Evolutionary conservation across 2,113 vertebrate species (phyloP).

Genomic region (Bos javanicus): DNA sequence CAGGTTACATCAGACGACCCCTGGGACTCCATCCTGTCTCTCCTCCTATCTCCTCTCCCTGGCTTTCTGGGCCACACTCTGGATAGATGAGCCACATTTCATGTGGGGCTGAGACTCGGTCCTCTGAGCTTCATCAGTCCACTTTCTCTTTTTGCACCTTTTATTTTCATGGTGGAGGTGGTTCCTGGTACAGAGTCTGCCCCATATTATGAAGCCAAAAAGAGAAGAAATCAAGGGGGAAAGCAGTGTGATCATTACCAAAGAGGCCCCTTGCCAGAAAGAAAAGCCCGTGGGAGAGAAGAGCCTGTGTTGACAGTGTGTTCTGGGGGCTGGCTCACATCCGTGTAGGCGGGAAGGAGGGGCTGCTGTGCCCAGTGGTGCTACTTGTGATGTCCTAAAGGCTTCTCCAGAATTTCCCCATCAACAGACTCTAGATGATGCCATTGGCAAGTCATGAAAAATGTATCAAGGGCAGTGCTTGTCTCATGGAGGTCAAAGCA

Average conservation of each 20-base stretch:
- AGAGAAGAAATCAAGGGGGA: background rate
- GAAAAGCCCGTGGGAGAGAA: background rate
- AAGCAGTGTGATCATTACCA: background rate
- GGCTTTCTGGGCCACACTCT: background rate
- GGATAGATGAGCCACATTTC: background rate
- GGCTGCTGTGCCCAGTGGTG: background rate
- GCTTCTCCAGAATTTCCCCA: background rate
- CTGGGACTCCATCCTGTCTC: background rate
- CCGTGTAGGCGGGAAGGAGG: background rate
- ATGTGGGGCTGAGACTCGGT: background rate
- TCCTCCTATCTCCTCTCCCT: background rate
- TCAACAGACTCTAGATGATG: background rate
- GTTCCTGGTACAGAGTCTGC: background rate
- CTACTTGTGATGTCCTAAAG: background rate
- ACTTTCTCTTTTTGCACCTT: background rate
- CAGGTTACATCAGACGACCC: too few relatives aligned
- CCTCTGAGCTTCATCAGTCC: background rate
- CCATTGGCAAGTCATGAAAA: constrained; percentile 1
- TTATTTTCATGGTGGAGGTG: background rate
- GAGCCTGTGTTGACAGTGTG: background rate
- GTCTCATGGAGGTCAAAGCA: background rate
- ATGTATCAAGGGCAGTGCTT: constrained; percentile 1
- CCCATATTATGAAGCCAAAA: background rate
- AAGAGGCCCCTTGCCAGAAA: background rate
- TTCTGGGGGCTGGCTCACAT: background rate